A percentile compares a stretch with the other conserved stretches of the same genome.
Conservation (phyloP, 2,113 vertebrate species). For the Calypte anna region DNA sequence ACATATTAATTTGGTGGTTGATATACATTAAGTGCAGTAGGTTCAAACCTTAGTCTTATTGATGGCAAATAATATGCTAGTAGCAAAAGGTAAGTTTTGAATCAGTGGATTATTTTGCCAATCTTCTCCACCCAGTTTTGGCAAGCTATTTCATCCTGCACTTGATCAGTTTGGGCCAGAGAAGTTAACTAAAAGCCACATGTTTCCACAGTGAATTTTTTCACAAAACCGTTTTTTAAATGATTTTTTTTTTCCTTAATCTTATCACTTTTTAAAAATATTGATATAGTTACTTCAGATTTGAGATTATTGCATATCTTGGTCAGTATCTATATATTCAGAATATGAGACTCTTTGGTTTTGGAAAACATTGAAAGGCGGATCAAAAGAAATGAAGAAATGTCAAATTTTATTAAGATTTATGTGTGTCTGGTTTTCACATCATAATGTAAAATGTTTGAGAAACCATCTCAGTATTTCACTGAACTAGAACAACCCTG, state of each 20-base stretch:
- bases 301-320: neutral
- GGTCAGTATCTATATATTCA: neutral
- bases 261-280: neutral
- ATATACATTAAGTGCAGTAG: neutral
- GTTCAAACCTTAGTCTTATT: neutral
- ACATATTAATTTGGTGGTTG: neutral
- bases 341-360: neutral
- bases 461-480: neutral
- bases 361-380: neutral
- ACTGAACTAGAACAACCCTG: neutral
- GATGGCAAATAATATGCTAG: neutral
- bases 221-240: neutral
- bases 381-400: neutral
- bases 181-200: neutral
- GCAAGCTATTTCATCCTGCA: neutral
- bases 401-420: neutral
- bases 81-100: neutral
- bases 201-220: neutral
- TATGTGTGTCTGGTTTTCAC: neutral
- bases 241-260: neutral
- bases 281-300: neutral
- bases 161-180: neutral
- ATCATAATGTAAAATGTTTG: too few relatives aligned
- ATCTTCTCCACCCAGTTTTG: neutral
- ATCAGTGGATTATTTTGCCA: neutral